phyloP scores from a whole-genome alignment of 2,113 vertebrate genomes.

The Thymallus thymallus region DNA sequence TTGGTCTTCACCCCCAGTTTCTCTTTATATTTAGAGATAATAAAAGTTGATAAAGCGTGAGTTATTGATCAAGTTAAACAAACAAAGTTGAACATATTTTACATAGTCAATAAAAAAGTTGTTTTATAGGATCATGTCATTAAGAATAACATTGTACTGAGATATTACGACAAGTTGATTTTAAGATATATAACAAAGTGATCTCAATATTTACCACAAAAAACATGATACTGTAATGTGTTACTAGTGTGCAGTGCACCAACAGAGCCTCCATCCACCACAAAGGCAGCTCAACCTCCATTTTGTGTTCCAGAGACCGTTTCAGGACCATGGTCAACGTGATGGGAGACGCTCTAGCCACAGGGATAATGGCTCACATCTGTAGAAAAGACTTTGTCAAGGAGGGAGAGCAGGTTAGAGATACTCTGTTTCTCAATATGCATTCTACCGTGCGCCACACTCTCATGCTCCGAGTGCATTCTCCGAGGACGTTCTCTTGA shows the following conservation, averaged over 20 bases:
- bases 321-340: conserved; percentile 99
- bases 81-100: too few species aligned
- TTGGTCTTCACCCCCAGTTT: background rate
- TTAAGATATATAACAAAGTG: too few species aligned
- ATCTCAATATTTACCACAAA: background rate
- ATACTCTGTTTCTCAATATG: too few species aligned
- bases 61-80: background rate
- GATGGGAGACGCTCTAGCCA: conserved; percentile 90
- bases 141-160: background rate
- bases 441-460: too few species aligned
- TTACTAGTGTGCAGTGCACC: background rate
- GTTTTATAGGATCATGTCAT: background rate
- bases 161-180: too few species aligned
- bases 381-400: conserved; percentile 94
- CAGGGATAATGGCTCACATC: conserved; percentile 96
- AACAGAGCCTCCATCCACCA: background rate
- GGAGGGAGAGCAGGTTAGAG: conserved; percentile 83
- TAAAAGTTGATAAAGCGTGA: background rate
- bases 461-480: too few species aligned
- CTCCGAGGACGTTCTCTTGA: too few species aligned
- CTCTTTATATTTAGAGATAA: background rate
- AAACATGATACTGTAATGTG: background rate
- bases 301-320: conserved; percentile 80
- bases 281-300: background rate
- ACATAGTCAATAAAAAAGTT: too few species aligned